Percentiles rank a stretch among this genome's conserved stretches.
Evolutionary conservation across 2,888 invertebrate species (phyloP).

Genomic region (Lepidocyrtoides sp.): DNA sequence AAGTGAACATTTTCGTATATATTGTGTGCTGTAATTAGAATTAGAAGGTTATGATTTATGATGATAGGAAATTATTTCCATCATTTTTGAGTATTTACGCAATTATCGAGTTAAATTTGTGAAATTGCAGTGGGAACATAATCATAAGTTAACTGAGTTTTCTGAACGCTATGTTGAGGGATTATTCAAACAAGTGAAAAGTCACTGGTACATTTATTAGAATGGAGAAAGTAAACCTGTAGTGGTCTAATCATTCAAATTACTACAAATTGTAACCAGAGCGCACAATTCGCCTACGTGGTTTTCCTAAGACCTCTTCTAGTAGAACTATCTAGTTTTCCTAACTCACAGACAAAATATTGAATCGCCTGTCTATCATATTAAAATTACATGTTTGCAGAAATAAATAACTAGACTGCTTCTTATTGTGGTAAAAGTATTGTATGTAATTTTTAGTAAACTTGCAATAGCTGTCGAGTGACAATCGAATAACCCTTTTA

Average conservation of each 20-base stretch:
- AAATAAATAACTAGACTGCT: slow-evolving; percentile 3
- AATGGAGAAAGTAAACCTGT: slow-evolving; percentile 3
- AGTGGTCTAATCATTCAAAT: not conserved
- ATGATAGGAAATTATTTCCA: slow-evolving; percentile 9
- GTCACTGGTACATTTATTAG: not conserved
- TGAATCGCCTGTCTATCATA: not conserved
- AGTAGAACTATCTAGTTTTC: not conserved
- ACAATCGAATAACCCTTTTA: slow-evolving; percentile 39
- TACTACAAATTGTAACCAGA: not conserved
- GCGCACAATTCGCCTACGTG: slow-evolving; percentile 23
- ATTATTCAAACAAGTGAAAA: not conserved
- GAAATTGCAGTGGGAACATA: not conserved
- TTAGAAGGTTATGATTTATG: not conserved
- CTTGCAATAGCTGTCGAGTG: not conserved
- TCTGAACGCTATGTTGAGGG: not conserved
- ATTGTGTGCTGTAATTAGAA: slow-evolving; percentile 15
- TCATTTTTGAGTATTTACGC: not conserved
- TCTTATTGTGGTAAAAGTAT: not conserved
- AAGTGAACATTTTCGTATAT: not conserved
- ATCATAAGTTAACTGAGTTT: not conserved
- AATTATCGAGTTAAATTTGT: not conserved
- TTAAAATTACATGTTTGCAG: not conserved
- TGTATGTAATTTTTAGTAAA: not conserved
- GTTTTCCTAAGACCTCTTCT: not conserved
- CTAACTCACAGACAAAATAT: not conserved